Conservation (phyloP, 2,888 invertebrate species). For the Neocrepidodera transversa region DNA sequence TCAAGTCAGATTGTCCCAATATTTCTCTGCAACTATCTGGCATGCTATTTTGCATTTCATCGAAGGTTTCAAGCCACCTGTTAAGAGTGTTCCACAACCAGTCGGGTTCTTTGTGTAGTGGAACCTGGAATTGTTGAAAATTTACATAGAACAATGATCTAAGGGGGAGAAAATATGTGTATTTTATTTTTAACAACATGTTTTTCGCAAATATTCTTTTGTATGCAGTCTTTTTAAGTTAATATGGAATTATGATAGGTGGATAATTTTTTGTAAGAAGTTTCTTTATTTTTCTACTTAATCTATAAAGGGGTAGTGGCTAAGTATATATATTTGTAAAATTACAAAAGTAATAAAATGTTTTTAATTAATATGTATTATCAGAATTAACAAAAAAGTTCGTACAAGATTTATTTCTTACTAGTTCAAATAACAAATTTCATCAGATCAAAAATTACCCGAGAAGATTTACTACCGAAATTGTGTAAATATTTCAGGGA, state of each 20-base stretch:
- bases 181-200: conserved; percentile 34
- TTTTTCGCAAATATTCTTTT: conserved; percentile 40
- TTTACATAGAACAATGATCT: neutral
- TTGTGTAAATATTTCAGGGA: too few relatives aligned
- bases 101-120: conserved; percentile 93
- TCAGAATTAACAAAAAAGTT: too few relatives aligned
- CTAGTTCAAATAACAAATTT: too few relatives aligned
- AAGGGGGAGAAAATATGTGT: neutral
- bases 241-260: neutral
- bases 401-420: too few relatives aligned
- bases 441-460: too few relatives aligned
- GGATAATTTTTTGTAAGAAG: neutral
- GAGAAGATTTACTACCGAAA: too few relatives aligned
- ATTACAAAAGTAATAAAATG: too few relatives aligned
- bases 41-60: conserved; percentile 59
- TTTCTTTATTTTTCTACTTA: conserved; percentile 4
- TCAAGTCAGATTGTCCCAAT: conserved; percentile 62
- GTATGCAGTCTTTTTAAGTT: neutral
- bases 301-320: neutral
- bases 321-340: neutral
- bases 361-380: neutral
- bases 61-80: conserved; percentile 46
- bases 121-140: conserved; percentile 64
- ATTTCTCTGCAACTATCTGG: conserved; percentile 48
- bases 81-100: conserved; percentile 88